Evolutionary conservation across 2,888 invertebrate genomes (phyloP).

Genomic region (Frankliniella fusca): DNA sequence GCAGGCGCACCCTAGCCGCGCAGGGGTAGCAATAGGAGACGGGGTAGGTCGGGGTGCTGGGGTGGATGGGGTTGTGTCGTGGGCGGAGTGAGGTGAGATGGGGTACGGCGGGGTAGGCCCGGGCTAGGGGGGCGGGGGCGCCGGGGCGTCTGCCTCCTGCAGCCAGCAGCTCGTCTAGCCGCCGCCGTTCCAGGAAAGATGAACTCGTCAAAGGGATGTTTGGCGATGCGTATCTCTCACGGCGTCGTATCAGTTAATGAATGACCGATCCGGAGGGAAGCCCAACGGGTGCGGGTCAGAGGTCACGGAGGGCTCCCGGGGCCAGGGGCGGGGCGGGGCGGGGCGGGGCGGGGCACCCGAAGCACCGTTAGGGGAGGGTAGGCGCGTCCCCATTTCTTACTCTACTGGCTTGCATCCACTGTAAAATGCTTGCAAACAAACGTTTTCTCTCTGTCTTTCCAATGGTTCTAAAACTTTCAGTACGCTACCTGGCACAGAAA

Average conservation of each 20-base stretch:
- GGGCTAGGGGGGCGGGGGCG: too few species aligned
- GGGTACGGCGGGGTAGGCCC: too few species aligned
- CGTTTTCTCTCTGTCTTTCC: too few species aligned
- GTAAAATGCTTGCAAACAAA: too few species aligned
- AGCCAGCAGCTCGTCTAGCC: not conserved
- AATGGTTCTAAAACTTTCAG: too few species aligned
- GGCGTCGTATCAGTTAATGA: not conserved
- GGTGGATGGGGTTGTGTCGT: not conserved
- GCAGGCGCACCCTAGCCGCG: too few species aligned
- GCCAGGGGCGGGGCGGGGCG: too few species aligned
- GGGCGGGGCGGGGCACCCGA: not conserved
- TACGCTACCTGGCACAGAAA: too few species aligned
- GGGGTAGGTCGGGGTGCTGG: not conserved
- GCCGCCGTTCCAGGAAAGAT: conserved; percentile 5
- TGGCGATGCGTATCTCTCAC: not conserved
- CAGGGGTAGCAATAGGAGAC: not conserved
- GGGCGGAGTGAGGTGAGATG: too few species aligned
- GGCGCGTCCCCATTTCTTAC: too few species aligned
- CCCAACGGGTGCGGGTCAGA: not conserved
- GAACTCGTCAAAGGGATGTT: not conserved
- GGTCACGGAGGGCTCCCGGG: not conserved
- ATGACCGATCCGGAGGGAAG: not conserved
- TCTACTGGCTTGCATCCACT: too few species aligned
- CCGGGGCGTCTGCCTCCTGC: too few species aligned
- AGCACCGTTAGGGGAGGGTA: not conserved